phyloP scores from a whole-genome alignment of 2,113 vertebrate species.

The Verasper variegatus region DNA sequence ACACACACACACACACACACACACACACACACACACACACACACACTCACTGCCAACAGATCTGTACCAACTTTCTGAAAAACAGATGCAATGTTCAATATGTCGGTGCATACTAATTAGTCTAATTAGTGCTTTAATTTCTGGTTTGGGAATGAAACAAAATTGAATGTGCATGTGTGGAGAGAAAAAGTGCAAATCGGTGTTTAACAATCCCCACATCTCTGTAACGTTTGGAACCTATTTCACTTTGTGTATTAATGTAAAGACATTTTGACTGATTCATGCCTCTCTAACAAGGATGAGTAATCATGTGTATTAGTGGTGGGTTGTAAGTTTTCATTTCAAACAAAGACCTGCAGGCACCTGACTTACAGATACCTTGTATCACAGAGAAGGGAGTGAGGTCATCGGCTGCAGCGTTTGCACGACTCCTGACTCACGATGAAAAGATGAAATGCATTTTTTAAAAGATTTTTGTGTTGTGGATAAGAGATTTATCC shows the following conservation, averaged over 20 bases:
- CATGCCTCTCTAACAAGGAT: neutral
- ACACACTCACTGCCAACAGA: neutral
- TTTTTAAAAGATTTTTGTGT: too few species aligned
- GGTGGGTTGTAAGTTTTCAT: neutral
- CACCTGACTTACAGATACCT: too few species aligned
- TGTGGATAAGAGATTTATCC: too few species aligned
- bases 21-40: too few species aligned
- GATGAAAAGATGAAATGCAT: too few species aligned
- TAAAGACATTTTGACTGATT: neutral
- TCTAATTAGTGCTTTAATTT: constrained; percentile 2
- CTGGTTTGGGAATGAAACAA: neutral
- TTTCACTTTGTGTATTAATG: neutral
- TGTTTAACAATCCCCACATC: too few species aligned
- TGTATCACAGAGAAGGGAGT: too few species aligned
- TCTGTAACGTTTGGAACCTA: neutral
- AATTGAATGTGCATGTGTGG: neutral
- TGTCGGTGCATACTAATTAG: neutral
- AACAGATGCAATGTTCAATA: constrained; percentile 26
- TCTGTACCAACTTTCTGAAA: constrained; percentile 2
- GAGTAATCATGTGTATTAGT: neutral
- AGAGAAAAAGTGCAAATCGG: too few species aligned
- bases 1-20: neutral
- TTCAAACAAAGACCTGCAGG: too few species aligned
- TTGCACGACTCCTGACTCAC: too few species aligned
- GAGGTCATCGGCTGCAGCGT: too few species aligned